phyloP scores from a whole-genome alignment of 2,888 invertebrate species.

The Aphodius sticticus region DNA sequence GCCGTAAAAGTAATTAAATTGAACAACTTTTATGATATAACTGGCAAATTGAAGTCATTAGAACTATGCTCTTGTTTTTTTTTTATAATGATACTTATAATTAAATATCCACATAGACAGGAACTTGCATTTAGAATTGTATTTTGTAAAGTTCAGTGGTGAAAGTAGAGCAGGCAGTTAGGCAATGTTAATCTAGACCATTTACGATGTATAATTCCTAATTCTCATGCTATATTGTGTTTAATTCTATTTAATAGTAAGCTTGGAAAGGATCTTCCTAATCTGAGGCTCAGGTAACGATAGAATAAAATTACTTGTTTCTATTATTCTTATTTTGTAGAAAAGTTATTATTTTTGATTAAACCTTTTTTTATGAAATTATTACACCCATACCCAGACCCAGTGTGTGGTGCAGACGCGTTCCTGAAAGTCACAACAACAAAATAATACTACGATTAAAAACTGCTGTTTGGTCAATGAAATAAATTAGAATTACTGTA shows the following conservation, averaged over 20 bases:
- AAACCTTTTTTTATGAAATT: background rate
- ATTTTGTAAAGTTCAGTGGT: conserved; percentile 21
- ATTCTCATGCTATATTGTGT: conserved; percentile 18
- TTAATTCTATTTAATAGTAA: conserved; percentile 47
- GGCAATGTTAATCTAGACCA: conserved; percentile 21
- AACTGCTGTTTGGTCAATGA: too few relatives aligned
- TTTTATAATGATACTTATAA: background rate
- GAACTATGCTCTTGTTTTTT: background rate
- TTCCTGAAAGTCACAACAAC: too few relatives aligned
- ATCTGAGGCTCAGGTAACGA: conserved; percentile 53
- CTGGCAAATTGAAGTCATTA: background rate
- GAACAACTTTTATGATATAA: background rate
- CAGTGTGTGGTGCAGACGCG: too few relatives aligned
- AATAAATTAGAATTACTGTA: too few relatives aligned
- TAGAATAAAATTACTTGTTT: conserved; percentile 21
- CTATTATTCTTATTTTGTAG: conserved; percentile 20
- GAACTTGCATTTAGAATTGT: background rate
- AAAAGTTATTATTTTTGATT: background rate
- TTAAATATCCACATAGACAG: background rate
- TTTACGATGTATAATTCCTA: conserved; percentile 17
- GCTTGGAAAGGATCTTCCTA: conserved; percentile 53
- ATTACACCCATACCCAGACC: too few relatives aligned
- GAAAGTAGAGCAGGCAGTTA: conserved; percentile 36
- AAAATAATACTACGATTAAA: too few relatives aligned
- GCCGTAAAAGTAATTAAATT: background rate